Evolutionary conservation across 2,797 vertebrate genomes (phyloP).

Genomic region (Scyliorhinus canicula): DNA sequence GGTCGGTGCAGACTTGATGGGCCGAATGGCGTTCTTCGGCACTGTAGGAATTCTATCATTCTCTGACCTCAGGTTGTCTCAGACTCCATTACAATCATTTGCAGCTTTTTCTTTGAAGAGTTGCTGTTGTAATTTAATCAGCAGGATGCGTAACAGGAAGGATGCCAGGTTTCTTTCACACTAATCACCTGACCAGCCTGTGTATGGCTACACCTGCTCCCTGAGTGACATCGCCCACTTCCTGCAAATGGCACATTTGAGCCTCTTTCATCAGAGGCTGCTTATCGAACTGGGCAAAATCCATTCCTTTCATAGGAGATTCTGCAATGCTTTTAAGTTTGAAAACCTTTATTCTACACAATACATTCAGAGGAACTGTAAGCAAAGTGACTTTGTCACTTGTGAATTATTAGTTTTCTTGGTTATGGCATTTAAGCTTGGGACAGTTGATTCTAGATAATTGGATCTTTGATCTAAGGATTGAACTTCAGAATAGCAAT

Average conservation of each 20-base stretch:
- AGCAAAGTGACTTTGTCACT: constrained; percentile 16
- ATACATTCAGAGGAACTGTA: constrained; percentile 25
- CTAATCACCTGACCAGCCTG: no score
- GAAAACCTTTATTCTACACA: background rate
- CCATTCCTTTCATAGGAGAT: background rate
- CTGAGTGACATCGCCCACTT: background rate
- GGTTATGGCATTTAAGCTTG: constrained; percentile 26
- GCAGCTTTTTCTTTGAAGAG: background rate
- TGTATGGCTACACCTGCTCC: no score
- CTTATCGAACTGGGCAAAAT: background rate
- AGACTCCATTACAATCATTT: background rate
- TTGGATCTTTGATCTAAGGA: constrained; percentile 27
- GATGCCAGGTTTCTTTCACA: background rate
- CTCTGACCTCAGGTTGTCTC: background rate
- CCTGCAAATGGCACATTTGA: background rate
- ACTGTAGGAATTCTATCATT: no score
- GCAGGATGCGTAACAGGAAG: background rate
- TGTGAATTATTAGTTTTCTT: constrained; percentile 29
- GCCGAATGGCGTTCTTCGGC: no score
- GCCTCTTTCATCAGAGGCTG: background rate
- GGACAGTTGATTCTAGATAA: constrained; percentile 26
- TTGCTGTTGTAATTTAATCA: background rate
- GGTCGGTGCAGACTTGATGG: no score
- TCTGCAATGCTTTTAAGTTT: background rate
- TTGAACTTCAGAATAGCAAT: background rate